Evolutionary conservation across 1,140 invertebrate genomes (phyloP), one percentile per base, ranked within the genome.

Genomic region (Eupeodes corollae): DNA sequence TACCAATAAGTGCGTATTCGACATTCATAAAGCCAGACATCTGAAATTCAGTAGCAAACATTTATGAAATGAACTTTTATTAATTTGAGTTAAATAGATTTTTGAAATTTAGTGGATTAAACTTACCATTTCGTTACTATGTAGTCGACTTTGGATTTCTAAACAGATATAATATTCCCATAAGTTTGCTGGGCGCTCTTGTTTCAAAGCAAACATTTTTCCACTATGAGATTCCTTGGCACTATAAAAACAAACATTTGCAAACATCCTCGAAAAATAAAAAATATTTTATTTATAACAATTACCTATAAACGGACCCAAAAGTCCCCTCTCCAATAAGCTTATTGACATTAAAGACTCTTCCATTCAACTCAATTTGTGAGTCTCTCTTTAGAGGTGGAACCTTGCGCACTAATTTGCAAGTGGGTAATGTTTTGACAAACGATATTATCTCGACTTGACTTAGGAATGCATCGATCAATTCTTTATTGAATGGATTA

Each of bases 81-180:
- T 34, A 34, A 34, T 9, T n/a, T 34, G n/a, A 10, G n/a, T n/a
- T 21, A 32, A 48, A 54, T 52, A n/a, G n/a, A n/a, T n/a, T n/a
- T n/a, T n/a, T n/a, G n/a, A n/a, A n/a, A n/a, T n/a, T n/a, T n/a
- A n/a, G n/a, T n/a, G n/a, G n/a, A n/a, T n/a, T n/a, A n/a, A n/a
- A n/a, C 14, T 68, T 76, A 84, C 78, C 79, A 83, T 76, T 60
- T 79, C 73, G 14, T 79, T 77, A 69, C 81, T 78, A 40, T 75
- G 76, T 48, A 88, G 69, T 46, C 85, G 77, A 32, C 74, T 66
- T 56, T 83, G 80, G 52, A 88, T 77, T 70, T 88, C 85, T 56
- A 82, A 75, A 51, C 79, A 80, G 52, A 88, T 84, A 58, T 88
- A 88, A 63, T 78, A 86, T 65, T 88, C 86, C 85, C 85, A 88